Base-by-base conservation (phyloP, 2,797 vertebrate genomes). In the Amblyraja radiata region DNA sequence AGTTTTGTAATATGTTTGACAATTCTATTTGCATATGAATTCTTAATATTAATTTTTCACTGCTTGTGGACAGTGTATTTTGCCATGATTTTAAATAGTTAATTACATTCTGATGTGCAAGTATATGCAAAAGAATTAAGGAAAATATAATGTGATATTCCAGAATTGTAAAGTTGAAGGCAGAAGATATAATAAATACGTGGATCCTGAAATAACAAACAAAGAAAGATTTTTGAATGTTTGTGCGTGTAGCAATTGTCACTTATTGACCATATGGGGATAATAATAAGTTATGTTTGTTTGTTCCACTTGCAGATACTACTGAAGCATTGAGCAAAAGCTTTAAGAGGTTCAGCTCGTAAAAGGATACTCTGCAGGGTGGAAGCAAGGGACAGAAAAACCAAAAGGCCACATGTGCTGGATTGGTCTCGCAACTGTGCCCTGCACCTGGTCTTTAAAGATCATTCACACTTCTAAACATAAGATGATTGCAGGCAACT, bases 111-210 rank as follows among this genome's bases (percentile, higher is more conserved):
- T 63, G 21, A 65, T 84, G 83, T 88, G n/a, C 13, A 88, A 68
- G 36, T 68, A 36, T 88, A 68, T 68, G 16, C 61, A 36, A 13
- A 88, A 65, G 63, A 16, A 65, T n/a, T 36, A 21, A n/a, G 3
- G 23, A 18, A 32, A 36, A 68, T 63, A 21, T 11, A 68, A 88
- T 61, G n/a, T 18, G n/a, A 36, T 88, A 88, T 88, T 88, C 28
- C 84, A 88, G 61, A 88, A 88, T 78, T 78, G 77, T 36, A 32
- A 78, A 78, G 21, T 88, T 65, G 28, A n/a, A 65, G n/a, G 36
- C 46, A 21, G 65, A 16, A 28, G 58, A 63, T 16, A n/a, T 63
- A 63, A 36, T 65, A 63, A 46, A 83, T 58, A n/a, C 13, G 14
- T 28, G 23, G 61, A 84, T 61, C 39, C 25, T n/a, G 25, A n/a